These are phyloP conservation scores for Xylota segnis DNA, from an alignment of 2,888 invertebrate species.

Conservation along the genomic window DNA sequence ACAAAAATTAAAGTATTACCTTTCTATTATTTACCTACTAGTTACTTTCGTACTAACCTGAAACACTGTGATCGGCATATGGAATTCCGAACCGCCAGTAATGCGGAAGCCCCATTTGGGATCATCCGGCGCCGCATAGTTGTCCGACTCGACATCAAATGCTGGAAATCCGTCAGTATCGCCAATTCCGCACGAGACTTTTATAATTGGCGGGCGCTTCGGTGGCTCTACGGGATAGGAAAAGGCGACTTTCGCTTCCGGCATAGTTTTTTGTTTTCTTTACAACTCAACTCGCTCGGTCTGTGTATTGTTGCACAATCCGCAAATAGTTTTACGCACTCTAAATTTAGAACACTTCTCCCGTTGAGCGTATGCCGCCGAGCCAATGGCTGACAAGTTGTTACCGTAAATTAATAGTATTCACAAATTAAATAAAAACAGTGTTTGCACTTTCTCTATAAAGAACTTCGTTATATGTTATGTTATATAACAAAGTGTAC, in stretches of 20 bases:
- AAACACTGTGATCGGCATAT: conserved; percentile 85
- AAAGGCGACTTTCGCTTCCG: conserved; percentile 80
- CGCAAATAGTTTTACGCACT: conserved; percentile 57
- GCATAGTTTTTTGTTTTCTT: conserved; percentile 78
- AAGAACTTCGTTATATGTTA: conserved; percentile 3
- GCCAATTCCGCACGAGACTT: conserved; percentile 83
- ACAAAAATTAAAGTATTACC: neutral
- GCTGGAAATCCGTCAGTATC: conserved; percentile 84
- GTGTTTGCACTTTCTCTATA: conserved; percentile 41
- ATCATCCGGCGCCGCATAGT: conserved; percentile 82
- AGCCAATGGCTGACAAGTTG: conserved; percentile 22
- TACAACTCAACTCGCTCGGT: conserved; percentile 12
- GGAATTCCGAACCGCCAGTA: conserved; percentile 84
- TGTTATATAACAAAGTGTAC: conserved; percentile 58
- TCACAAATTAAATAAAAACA: conserved; percentile 29
- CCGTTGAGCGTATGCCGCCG: conserved; percentile 13
- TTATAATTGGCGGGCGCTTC: conserved; percentile 81
- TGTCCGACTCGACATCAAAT: conserved; percentile 83
- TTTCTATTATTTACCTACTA: neutral
- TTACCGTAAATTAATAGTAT: conserved; percentile 25
- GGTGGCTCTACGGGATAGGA: conserved; percentile 81
- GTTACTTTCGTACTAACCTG: conserved; percentile 81
- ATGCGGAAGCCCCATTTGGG: conserved; percentile 84
- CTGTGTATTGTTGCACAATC: conserved; percentile 66
- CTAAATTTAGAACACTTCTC: conserved; percentile 63